Conservation (phyloP, 64 coral and sea anemone genomes). For the Pocillopora damicornis region DNA sequence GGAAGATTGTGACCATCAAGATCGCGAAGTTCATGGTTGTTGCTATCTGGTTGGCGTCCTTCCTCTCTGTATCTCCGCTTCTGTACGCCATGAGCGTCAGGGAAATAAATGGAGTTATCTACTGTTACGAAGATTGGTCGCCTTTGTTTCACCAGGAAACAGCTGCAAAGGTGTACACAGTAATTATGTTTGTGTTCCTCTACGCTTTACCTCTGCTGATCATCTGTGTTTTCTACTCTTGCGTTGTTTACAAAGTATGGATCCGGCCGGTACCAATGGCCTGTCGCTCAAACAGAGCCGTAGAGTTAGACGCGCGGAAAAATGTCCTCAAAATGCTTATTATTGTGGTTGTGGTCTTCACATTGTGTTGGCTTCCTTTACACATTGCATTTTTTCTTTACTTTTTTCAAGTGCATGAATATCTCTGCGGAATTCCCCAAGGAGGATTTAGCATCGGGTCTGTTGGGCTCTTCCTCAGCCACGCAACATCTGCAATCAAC, state of each 20-base stretch:
- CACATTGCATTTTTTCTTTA: conserved; percentile 65
- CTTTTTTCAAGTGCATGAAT: conserved; percentile 47
- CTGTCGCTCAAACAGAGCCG: conserved; percentile 24
- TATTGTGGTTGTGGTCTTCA: conserved; percentile 66
- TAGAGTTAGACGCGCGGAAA: conserved; percentile 31
- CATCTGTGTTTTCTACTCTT: conserved; percentile 61
- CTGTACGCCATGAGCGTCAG: conserved; percentile 65
- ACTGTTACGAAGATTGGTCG: conserved; percentile 67
- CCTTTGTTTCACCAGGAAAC: conserved; percentile 59
- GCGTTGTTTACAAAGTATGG: conserved; percentile 54
- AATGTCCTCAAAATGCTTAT: conserved; percentile 64
- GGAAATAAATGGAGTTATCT: conserved; percentile 10
- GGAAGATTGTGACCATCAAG: conserved; percentile 48
- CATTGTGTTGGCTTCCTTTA: conserved; percentile 76
- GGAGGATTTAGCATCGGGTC: conserved; percentile 42
- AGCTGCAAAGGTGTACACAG: conserved; percentile 63
- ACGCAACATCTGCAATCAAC: conserved; percentile 69
- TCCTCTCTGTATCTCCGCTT: conserved; percentile 58
- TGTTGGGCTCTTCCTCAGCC: conserved; percentile 74
- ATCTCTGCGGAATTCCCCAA: conserved; percentile 58
- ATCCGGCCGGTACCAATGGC: conserved; percentile 32
- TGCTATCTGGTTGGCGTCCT: conserved; percentile 65
- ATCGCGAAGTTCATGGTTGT: conserved; percentile 60
- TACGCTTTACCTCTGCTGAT: conserved; percentile 53
- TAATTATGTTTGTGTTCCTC: conserved; percentile 65